Evolutionary conservation across 2,797 vertebrate genomes (phyloP).

Genomic region (Sebastiscus tertius): DNA sequence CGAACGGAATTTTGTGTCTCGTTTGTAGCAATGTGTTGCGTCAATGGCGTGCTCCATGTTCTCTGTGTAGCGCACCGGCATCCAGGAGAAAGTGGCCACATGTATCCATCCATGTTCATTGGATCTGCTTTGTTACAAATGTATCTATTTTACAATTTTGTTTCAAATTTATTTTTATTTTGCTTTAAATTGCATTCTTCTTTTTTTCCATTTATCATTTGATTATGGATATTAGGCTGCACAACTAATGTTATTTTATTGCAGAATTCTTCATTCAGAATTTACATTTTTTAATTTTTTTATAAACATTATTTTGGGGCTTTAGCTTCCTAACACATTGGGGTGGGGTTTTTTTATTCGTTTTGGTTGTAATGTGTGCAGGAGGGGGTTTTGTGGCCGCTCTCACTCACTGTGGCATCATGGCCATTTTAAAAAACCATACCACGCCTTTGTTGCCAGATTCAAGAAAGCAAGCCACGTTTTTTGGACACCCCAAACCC

Average conservation of each 20-base stretch:
- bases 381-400: constrained; percentile 39
- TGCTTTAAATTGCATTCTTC: neutral
- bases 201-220: neutral
- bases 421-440: constrained; percentile 79
- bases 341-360: neutral
- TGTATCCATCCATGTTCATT: constrained; percentile 39
- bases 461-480: constrained; percentile 63
- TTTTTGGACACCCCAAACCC: constrained; percentile 14
- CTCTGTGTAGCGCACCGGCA: constrained; percentile 66
- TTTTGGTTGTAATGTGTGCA: constrained; percentile 36
- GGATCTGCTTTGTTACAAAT: neutral
- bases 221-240: neutral
- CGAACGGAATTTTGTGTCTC: constrained; percentile 21
- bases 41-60: constrained; percentile 76
- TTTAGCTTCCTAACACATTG: neutral
- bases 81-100: constrained; percentile 80
- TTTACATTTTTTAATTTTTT: neutral
- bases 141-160: rapidly evolving
- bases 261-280: neutral
- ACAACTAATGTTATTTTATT: neutral
- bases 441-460: constrained; percentile 87
- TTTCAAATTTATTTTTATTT: neutral
- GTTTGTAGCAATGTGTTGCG: constrained; percentile 65
- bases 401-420: constrained; percentile 71
- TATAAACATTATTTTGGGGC: rapidly evolving